These are phyloP conservation scores for Serripes groenlandicus DNA, from an alignment of 2,888 invertebrate genomes.

Conservation along the genomic window DNA sequence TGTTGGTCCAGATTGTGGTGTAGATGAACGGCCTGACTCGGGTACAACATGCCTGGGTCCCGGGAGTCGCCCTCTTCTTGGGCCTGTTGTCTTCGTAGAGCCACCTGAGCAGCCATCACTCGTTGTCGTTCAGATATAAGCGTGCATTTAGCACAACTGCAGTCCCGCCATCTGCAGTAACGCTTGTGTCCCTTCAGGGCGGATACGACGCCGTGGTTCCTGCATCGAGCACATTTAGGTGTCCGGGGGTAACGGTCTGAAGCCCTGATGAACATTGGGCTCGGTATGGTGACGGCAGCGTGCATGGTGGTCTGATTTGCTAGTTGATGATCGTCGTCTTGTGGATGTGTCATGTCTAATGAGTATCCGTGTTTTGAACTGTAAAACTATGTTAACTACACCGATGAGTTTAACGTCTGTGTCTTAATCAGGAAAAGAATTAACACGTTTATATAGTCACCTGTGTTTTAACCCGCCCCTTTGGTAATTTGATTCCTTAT, in stretches of 20 bases:
- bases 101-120: constrained; percentile 99
- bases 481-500: constrained; percentile 10
- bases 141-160: constrained; percentile 98
- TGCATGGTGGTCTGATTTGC: not conserved
- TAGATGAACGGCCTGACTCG: constrained; percentile 65
- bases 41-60: constrained; percentile 94
- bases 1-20: constrained; percentile 76
- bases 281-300: constrained; percentile 27
- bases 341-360: constrained; percentile 20
- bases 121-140: constrained; percentile 98
- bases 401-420: too few relatives aligned
- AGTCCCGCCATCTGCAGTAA: constrained; percentile 98
- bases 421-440: too few relatives aligned
- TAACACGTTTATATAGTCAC: not conserved
- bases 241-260: constrained; percentile 97
- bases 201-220: constrained; percentile 99
- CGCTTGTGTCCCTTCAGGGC: constrained; percentile 93
- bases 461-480: not conserved
- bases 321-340: constrained; percentile 10
- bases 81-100: constrained; percentile 97
- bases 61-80: constrained; percentile 98
- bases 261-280: constrained; percentile 63
- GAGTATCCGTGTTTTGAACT: too few relatives aligned
- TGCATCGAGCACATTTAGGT: constrained; percentile 98
- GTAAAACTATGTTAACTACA: too few relatives aligned